Percentiles rank a stretch among this genome's conserved stretches.
phyloP scores from a whole-genome alignment of 1,140 invertebrate species.

The Brachionus paranguensis region DNA sequence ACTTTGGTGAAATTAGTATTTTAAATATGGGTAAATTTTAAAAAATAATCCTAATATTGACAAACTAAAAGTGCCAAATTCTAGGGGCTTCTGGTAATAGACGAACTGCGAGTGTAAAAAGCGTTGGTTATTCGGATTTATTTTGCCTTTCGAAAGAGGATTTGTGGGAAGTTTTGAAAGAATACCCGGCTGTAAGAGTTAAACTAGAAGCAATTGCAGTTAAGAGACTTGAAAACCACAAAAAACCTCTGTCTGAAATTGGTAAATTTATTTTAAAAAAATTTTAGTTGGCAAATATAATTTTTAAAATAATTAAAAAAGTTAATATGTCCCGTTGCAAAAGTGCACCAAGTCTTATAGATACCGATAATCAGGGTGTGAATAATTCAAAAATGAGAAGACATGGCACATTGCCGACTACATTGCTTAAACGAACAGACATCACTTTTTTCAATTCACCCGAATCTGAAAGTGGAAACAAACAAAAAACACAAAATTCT shows the following conservation, averaged over 20 bases:
- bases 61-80: background rate
- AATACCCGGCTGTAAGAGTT: conserved; percentile 90
- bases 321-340: conserved; percentile 85
- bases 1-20: conserved; percentile 99
- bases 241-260: conserved; percentile 81
- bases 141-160: conserved; percentile 98
- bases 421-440: conserved; percentile 17
- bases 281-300: background rate
- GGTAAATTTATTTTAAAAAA: conserved; percentile 58
- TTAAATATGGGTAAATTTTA: conserved; percentile 99
- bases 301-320: conserved; percentile 49
- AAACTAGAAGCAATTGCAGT: conserved; percentile 93
- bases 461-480: background rate
- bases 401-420: conserved; percentile 17
- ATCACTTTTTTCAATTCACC: background rate
- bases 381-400: background rate
- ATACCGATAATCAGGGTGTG: conserved; percentile 61
- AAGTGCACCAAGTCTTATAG: conserved; percentile 86
- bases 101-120: conserved; percentile 65
- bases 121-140: conserved; percentile 94
- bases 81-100: conserved; percentile 33
- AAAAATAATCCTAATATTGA: conserved; percentile 52
- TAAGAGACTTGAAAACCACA: conserved; percentile 89
- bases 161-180: conserved; percentile 98
- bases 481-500: too few relatives aligned